These are phyloP conservation scores for Anguilla anguilla DNA, from an alignment of 2,797 vertebrate genomes.

Conservation along the genomic window DNA sequence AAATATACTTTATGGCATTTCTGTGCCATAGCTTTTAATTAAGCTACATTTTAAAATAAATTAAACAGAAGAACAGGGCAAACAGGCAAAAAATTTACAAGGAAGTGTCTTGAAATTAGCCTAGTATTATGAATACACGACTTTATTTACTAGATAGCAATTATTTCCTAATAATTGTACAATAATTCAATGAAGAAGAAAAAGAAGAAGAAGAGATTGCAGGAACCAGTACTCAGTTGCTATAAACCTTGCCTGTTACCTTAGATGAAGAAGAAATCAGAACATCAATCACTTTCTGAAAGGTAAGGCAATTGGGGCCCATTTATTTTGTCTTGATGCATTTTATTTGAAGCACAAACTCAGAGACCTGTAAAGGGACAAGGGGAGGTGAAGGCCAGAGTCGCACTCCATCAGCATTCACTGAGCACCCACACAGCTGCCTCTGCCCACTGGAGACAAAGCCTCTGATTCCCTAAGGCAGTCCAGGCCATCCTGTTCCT, in stretches of 20 bases:
- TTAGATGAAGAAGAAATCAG: neutral
- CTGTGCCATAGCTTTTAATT: neutral
- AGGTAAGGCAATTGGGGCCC: constrained; percentile 3
- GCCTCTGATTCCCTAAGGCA: neutral
- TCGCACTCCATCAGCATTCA: neutral
- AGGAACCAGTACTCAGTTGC: neutral
- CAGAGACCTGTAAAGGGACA: neutral
- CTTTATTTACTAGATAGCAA: neutral
- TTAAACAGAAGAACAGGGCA: neutral
- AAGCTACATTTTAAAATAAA: neutral
- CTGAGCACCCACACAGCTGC: neutral
- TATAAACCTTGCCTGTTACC: neutral
- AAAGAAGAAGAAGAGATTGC: neutral
- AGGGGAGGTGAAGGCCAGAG: constrained; percentile 18
- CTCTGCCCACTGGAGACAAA: neutral
- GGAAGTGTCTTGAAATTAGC: neutral
- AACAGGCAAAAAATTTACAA: neutral
- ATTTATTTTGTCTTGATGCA: constrained; percentile 13
- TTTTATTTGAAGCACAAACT: constrained; percentile 16
- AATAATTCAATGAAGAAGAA: neutral
- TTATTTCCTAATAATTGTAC: neutral
- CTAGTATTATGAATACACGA: neutral
- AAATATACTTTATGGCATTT: neutral
- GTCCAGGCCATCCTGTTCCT: neutral
- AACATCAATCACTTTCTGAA: constrained; percentile 19